A percentile compares a stretch with the other conserved stretches of the same genome.
Conservation (phyloP, 2,888 invertebrate genomes). For the Helleia helle region DNA sequence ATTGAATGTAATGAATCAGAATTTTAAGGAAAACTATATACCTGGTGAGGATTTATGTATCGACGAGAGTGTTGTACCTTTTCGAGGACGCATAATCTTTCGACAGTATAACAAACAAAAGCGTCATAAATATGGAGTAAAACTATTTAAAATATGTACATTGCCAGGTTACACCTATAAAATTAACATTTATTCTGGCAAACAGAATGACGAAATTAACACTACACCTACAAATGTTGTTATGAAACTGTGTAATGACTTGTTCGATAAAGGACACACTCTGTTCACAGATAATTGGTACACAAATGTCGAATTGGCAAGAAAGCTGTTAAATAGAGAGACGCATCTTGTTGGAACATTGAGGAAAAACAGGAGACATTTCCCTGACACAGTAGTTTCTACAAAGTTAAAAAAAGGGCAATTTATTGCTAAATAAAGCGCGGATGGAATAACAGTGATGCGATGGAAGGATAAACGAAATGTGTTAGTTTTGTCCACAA, state of each 20-base stretch:
- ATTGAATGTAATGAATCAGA: conserved; percentile 10
- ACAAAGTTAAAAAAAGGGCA: conserved; percentile 19
- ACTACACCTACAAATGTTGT: conserved; percentile 15
- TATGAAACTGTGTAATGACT: conserved; percentile 14
- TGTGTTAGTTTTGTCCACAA: no score
- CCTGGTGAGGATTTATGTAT: conserved; percentile 12
- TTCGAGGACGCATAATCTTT: no score
- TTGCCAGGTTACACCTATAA: conserved; percentile 14
- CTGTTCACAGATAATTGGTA: conserved; percentile 20
- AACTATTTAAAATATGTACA: conserved; percentile 22
- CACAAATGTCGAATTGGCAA: conserved; percentile 17
- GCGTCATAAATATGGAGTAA: no score
- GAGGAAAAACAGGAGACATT: conserved; percentile 20
- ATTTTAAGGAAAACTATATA: conserved; percentile 11
- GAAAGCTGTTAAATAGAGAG: conserved; percentile 15
- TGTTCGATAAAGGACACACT: conserved; percentile 14
- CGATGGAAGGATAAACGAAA: conserved; percentile 24
- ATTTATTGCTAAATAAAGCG: conserved; percentile 18
- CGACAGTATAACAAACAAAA: no score
- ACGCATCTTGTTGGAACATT: conserved; percentile 19
- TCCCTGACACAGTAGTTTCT: conserved; percentile 23
- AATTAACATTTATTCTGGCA: conserved; percentile 12
- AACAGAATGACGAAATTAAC: conserved; percentile 12
- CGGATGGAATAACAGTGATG: conserved; percentile 16
- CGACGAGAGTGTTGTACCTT: no score